Base-by-base conservation (phyloP, 2,113 vertebrate genomes). In the Heptranchias perlo region DNA sequence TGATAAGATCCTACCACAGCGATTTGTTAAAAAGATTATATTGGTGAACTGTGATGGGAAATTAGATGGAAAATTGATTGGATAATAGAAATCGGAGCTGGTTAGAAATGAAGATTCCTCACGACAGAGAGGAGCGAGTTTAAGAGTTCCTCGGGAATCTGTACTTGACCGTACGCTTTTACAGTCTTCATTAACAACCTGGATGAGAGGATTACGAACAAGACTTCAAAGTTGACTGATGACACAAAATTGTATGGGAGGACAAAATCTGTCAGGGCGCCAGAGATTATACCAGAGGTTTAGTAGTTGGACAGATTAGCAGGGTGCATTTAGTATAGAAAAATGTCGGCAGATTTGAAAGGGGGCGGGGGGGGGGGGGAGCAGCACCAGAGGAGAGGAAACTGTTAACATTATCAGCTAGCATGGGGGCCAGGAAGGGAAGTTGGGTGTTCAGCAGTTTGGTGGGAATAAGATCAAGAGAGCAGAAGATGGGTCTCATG, bases 41-140 rank as follows among this genome's bases (percentile, higher is more conserved):
- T 23, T 8, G 10, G 47, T 54, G 47, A 89, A 54, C 25, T 49
- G 86, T 3, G 49, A 89, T 49, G 49, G 49, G 28, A 89, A 89
- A 89, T 89, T 89, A 31, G 49, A 89, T 31, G 49, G 86, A 31
- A 89, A 89, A 54, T 89, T 89, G 49, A 89, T 89, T 89, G 86
- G 86, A 54, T 89, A 52, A 89, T 89, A 31, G 21, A 52, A 87
- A 87, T 13, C 10, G 25, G 84, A 28, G 47, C 52, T 35, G 31
- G 87, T 58, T 35, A 52, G 49, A 91, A 91, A 58, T 91, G 52
- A 31, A 58, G 52, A 14, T 35, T 58, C n/a, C 28, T 18, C 52
- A 61, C 31, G 6, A 44, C 28, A 58, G 87, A 25, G 16, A 58
- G 52, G 4, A 44, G 14, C 58, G 52, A 58, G 49, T 10, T 54